Evolutionary conservation across 23 tunicate species (phyloP).

Genomic region (Trididemnum miniatum): DNA sequence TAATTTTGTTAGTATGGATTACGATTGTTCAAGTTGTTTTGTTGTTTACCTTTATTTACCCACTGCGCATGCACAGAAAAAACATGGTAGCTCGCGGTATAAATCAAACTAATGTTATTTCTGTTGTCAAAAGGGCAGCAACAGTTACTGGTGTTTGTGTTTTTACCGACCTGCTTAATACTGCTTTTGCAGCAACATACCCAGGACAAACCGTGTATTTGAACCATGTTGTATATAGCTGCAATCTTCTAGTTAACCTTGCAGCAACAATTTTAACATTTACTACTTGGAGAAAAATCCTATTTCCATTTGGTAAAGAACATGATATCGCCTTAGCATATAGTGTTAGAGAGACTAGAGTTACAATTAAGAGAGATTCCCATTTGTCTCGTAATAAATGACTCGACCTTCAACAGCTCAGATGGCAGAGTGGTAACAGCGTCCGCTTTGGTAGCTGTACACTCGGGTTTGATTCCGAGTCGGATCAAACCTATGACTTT

Average conservation of each 20-base stretch:
- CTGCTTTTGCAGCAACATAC: constrained; percentile 17
- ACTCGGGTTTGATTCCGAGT: too few species aligned
- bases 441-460: too few species aligned
- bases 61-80: constrained; percentile 11
- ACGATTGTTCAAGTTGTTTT: constrained; percentile 13
- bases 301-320: constrained; percentile 12
- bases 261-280: constrained; percentile 5
- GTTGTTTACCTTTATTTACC: constrained; percentile 30
- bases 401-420: too few species aligned
- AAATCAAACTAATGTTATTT: background rate
- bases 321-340: too few species aligned
- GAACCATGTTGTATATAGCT: constrained; percentile 24
- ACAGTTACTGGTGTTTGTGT: constrained; percentile 4
- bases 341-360: too few species aligned
- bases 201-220: constrained; percentile 7
- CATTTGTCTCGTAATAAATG: too few species aligned
- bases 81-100: constrained; percentile 25
- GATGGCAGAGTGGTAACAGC: too few species aligned
- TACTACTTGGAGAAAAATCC: constrained; percentile 1
- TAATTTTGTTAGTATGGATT: background rate
- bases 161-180: background rate
- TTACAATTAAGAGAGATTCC: too few species aligned
- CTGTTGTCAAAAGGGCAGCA: constrained; percentile 15
- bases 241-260: constrained; percentile 19
- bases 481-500: too few species aligned